Evolutionary conservation across 2,888 invertebrate genomes (phyloP).

Genomic region (Xylocampa areola): DNA sequence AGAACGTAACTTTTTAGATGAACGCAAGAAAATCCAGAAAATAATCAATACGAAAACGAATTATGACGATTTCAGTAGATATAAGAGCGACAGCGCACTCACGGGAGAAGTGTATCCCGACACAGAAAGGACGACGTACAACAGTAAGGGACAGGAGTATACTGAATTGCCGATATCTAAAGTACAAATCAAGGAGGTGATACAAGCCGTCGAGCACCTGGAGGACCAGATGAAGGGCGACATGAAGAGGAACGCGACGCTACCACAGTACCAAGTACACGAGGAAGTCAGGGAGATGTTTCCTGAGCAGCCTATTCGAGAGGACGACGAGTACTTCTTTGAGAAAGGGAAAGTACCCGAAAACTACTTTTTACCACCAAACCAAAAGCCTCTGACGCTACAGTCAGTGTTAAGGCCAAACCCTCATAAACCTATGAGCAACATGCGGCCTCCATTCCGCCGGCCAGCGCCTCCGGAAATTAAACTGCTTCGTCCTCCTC

Average conservation of each 20-base stretch:
- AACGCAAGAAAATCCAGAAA: constrained; percentile 81
- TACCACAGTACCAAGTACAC: constrained; percentile 79
- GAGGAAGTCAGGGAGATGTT: constrained; percentile 77
- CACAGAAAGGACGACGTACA: constrained; percentile 64
- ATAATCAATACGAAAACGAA: constrained; percentile 85
- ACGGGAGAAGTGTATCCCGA: constrained; percentile 73
- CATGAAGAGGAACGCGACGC: constrained; percentile 69
- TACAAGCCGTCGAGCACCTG: constrained; percentile 81
- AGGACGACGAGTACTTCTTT: constrained; percentile 80
- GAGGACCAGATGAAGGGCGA: constrained; percentile 79
- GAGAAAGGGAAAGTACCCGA: constrained; percentile 75
- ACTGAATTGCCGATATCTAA: constrained; percentile 83
- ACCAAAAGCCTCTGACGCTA: constrained; percentile 82
- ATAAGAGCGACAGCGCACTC: constrained; percentile 71
- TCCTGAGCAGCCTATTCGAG: constrained; percentile 77
- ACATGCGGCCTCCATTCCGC: constrained; percentile 78
- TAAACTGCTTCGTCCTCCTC: constrained; percentile 79
- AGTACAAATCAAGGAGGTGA: constrained; percentile 83
- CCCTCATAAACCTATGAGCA: constrained; percentile 69
- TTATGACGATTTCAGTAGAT: constrained; percentile 88
- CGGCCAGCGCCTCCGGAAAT: constrained; percentile 85
- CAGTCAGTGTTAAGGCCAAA: constrained; percentile 83
- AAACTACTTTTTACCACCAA: constrained; percentile 76
- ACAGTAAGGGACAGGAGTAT: constrained; percentile 75
- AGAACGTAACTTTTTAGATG: constrained; percentile 88